phyloP scores from a whole-genome alignment of 2,888 invertebrate species.

The Deroplatys truncata region DNA sequence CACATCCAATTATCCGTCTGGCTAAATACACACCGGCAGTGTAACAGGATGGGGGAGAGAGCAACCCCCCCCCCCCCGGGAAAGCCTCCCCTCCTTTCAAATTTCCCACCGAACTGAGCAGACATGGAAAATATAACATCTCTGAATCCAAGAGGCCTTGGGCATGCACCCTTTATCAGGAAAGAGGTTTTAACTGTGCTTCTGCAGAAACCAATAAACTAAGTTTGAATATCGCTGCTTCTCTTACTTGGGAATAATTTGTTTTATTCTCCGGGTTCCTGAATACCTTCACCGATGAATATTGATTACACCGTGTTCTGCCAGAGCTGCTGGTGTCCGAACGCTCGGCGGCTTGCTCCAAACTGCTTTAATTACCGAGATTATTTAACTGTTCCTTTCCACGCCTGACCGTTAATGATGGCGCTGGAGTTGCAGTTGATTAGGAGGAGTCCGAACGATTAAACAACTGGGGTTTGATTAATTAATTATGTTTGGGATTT shows the following conservation, averaged over 20 bases:
- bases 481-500: no score
- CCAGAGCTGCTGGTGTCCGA: no score
- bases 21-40: not conserved
- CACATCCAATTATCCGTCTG: not conserved
- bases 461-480: no score
- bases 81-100: not conserved
- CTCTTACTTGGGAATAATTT: not conserved
- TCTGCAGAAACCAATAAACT: not conserved
- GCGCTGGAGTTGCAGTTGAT: no score
- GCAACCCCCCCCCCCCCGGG: not conserved
- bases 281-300: not conserved
- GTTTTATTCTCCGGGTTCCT: not conserved
- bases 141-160: not conserved
- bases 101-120: no score
- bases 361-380: no score
- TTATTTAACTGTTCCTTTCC: no score
- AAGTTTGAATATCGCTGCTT: not conserved
- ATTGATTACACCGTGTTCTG: not conserved
- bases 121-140: no score
- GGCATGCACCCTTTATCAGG: no score
- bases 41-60: not conserved
- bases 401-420: no score
- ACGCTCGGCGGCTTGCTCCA: no score
- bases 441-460: no score
- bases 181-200: not conserved